phyloP scores from a whole-genome alignment of 2,797 vertebrate species.

The Gymnothorax javanicus region DNA sequence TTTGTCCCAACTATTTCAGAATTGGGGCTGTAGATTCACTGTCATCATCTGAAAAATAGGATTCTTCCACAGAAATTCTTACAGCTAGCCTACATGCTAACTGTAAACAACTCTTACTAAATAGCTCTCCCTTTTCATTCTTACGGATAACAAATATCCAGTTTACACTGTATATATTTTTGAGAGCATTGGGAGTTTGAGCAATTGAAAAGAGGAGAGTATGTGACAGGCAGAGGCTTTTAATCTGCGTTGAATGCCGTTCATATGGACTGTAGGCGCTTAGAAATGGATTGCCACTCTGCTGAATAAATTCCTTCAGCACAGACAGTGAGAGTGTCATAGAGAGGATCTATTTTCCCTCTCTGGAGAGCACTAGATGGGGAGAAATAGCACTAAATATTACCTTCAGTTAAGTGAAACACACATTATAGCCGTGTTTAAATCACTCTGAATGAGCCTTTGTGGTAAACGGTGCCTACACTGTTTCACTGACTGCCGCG shows the following conservation, averaged over 20 bases:
- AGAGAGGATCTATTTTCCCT: conserved; percentile 18
- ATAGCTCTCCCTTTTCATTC: background rate
- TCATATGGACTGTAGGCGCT: conserved; percentile 7
- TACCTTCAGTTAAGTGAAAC: conserved; percentile 37
- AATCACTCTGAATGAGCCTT: conserved; percentile 32
- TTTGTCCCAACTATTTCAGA: no score
- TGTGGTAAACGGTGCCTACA: background rate
- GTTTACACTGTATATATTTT: background rate
- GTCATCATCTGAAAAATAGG: background rate
- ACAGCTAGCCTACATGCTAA: background rate
- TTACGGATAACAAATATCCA: background rate
- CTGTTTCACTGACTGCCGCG: background rate
- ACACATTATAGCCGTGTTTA: conserved; percentile 30
- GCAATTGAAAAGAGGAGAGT: background rate
- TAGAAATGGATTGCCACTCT: conserved; percentile 12
- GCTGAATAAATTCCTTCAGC: conserved; percentile 32
- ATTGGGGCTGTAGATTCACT: background rate
- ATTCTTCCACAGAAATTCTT: background rate
- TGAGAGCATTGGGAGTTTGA: background rate
- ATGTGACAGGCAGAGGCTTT: conserved; percentile 4
- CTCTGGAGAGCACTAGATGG: conserved; percentile 14
- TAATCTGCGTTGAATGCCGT: background rate
- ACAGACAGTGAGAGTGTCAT: conserved; percentile 7
- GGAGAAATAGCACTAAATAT: conserved; percentile 37
- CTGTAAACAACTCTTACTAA: background rate